Conservation (phyloP, 2,797 vertebrate genomes). For the Poeciliopsis presidionis region DNA sequence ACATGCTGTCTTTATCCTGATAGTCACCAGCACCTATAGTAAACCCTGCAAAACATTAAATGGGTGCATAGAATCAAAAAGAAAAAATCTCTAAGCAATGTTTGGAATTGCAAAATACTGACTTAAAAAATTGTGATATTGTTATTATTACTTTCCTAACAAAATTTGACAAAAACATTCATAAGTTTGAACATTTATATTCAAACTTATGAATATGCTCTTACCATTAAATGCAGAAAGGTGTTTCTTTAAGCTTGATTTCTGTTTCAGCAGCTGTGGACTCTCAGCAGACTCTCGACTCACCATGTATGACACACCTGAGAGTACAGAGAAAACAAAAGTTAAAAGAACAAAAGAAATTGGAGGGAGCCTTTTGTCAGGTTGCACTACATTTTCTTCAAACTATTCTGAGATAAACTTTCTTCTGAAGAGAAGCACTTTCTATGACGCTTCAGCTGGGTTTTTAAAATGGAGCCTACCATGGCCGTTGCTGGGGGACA, state of each 20-base stretch:
- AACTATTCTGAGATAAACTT: background rate
- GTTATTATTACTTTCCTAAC: background rate
- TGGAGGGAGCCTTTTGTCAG: background rate
- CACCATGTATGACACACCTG: constrained; percentile 72
- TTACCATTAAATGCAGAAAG: constrained; percentile 82
- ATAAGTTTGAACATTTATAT: too few species aligned
- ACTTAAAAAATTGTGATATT: background rate
- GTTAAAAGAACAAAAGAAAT: background rate
- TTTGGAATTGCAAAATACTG: background rate
- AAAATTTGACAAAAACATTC: background rate
- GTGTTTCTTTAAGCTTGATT: constrained; percentile 81
- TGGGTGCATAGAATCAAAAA: background rate
- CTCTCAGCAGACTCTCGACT: constrained; percentile 73
- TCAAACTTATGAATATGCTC: constrained; percentile 7
- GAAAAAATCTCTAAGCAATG: background rate
- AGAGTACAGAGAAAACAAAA: constrained; percentile 15
- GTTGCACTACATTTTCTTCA: background rate
- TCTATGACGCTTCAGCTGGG: background rate
- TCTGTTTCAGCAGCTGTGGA: constrained; percentile 84
- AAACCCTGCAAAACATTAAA: constrained; percentile 75
- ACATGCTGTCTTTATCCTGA: constrained; percentile 94
- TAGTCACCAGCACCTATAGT: constrained; percentile 77
- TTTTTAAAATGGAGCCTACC: constrained; percentile 36
- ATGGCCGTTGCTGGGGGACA: constrained; percentile 84
- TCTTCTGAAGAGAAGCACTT: constrained; percentile 6